Conservation (phyloP, 37 sponge, comb jelly and placozoan species). For the Petrosia ficiformis region DNA sequence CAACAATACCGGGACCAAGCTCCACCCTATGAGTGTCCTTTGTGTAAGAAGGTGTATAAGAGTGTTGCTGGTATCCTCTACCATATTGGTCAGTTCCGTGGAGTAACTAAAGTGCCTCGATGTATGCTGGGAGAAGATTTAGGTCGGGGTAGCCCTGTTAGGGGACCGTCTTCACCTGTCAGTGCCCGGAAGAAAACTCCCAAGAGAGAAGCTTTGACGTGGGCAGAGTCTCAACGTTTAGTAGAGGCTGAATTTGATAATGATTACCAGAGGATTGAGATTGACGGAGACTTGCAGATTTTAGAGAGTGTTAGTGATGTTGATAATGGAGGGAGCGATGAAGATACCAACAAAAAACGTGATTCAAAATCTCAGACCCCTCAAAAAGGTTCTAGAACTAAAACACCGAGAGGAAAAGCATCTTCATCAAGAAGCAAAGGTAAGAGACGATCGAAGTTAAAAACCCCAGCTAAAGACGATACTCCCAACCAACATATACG, state of each 20-base stretch:
- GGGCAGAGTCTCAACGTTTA: conserved; percentile 76
- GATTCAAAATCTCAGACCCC: conserved; percentile 14
- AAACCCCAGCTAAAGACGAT: background rate
- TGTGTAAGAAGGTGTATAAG: conserved; percentile 57
- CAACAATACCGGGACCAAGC: conserved; percentile 22
- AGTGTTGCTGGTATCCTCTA: conserved; percentile 73
- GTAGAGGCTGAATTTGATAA: conserved; percentile 72
- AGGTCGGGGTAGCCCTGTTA: conserved; percentile 1
- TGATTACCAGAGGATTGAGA: conserved; percentile 55
- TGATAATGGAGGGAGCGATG: background rate
- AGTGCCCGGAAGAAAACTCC: conserved; percentile 23
- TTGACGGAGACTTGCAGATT: conserved; percentile 47
- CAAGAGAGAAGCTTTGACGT: conserved; percentile 67
- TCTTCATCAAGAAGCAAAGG: conserved; percentile 30
- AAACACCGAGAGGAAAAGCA: conserved; percentile 21
- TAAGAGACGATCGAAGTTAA: conserved; percentile 51
- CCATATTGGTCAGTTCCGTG: conserved; percentile 59
- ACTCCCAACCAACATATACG: background rate
- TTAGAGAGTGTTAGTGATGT: conserved; percentile 6
- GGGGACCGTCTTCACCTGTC: conserved; percentile 23
- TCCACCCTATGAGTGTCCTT: conserved; percentile 65
- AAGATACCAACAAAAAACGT: conserved; percentile 1
- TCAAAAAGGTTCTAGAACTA: conserved; percentile 13
- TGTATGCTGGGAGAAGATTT: conserved; percentile 21
- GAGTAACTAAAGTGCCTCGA: conserved; percentile 31